Evolutionary conservation across 2,888 invertebrate species (phyloP), one percentile per base, ranked within the genome.

Genomic region (Venustoraphidia nigricollis): DNA sequence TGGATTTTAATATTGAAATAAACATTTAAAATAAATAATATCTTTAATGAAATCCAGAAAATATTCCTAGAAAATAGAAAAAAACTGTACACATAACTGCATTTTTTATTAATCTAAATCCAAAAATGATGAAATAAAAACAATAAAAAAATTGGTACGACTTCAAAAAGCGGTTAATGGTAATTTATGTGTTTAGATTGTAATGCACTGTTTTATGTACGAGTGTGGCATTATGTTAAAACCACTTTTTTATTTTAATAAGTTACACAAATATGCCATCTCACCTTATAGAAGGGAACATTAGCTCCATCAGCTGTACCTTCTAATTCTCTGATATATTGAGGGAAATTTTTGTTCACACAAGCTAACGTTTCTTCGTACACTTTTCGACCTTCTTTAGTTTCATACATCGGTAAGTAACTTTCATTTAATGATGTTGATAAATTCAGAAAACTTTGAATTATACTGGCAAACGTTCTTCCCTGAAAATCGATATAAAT

Each of bases 291-390:
- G 63, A 91, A 91, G 1, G 88, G 83, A 5, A 91, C 82, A 54
- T 79, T 73, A 1, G 90, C 81, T 1, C 92, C 91, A 60, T 89
- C 87, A 8, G 91, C 85, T n/a, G 83, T 76, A 8, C 91, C 92
- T 62, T 85, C 78, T 39, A 92, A 69, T 66, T 92, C 92, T 51
- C 79, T 73, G 2, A 91, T 70, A 60, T 91, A 91, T 58, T 88
- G 84, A 0, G 91, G 90, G 65, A 77, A 90, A 56, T 80, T 78
- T 44, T 71, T 64, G 55, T 76, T 76, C 54, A 84, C 80, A 52
- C 74, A 74, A 4, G 71, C 71, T 41, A 91, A 68, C 0, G 87
- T 88, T 48, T 75, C 79, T 34, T 89, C 83, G 59, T 88, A 92
- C 1, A 81, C 77, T 51, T 70, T 61, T 59, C 74, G 73, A 45